Evolutionary conservation across 2,888 invertebrate genomes (phyloP), one percentile per base, ranked within the genome.

Genomic region (Cepaea hortensis): DNA sequence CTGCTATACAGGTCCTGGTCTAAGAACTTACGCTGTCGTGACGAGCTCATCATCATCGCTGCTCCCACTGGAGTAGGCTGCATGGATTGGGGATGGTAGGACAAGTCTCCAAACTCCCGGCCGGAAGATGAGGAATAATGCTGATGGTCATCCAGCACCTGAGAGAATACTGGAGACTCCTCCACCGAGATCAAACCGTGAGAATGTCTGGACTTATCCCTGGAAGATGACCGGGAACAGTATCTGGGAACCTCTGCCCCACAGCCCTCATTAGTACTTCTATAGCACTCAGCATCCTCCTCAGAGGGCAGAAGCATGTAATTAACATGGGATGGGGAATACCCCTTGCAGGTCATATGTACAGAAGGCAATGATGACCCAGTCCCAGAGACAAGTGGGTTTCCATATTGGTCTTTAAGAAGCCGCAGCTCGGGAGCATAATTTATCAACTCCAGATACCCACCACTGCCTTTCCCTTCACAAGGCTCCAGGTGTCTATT

Each of bases 401-500:
- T 87, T 50, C 83, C 87, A 61, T 83, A 72, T 61, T 79, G 76
- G 73, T 87, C 87, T 20, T 50, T 76, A 13, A 87, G 73, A 7
- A 80, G 65, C 4, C 84, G 81, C 50, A 88, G 80, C 48, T 89
- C 90, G n/a, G 90, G 89, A 0, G 89, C 89, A 83, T 88, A 87
- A 84, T 90, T 89, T 15, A 89, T 72, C 9, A 90, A 88, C 68
- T 90, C 87, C 46, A 90, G 81, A 70, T 90, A 90, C 75, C 23
- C 86, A 84, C 72, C 80, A 55, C 75, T 85, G 85, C 72, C 81
- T 87, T 75, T 83, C 68, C 35, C 46, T 62, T 84, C 87, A n/a
- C 88, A 87, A n/a, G 90, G 90, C 70, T 90, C 87, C 35, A 90
- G 77, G 75, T 90, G 89, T 5, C 90, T 89, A 86, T 89, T 81